Evolutionary conservation across 1,140 invertebrate species (phyloP).

Genomic region (Drosophila pruinosa): DNA sequence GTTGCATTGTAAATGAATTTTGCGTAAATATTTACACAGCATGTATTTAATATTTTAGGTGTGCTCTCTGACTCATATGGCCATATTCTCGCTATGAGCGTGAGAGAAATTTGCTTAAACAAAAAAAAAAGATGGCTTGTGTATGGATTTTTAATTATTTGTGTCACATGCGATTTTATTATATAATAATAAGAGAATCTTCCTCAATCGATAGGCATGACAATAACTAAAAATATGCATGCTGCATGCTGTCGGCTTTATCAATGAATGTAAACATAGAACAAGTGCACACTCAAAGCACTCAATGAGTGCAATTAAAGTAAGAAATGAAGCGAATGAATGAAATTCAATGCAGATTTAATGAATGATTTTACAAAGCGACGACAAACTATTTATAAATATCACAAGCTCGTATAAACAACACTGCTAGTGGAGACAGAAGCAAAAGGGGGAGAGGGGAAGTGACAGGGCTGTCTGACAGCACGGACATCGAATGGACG

Average conservation of each 20-base stretch:
- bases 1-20: slow-evolving; percentile 54
- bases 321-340: slow-evolving; percentile 46
- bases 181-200: neutral
- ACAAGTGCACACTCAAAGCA: slow-evolving; percentile 7
- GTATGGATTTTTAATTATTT: slow-evolving; percentile 31
- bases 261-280: slow-evolving; percentile 24
- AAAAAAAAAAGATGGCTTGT: too few relatives aligned
- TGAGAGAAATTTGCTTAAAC: slow-evolving; percentile 29
- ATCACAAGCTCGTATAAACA: neutral
- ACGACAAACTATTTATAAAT: slow-evolving; percentile 70
- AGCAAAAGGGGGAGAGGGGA: neutral
- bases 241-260: neutral
- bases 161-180: slow-evolving; percentile 25
- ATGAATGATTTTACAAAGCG: slow-evolving; percentile 68
- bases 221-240: neutral
- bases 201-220: neutral
- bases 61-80: slow-evolving; percentile 51
- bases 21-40: slow-evolving; percentile 69
- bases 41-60: slow-evolving; percentile 63
- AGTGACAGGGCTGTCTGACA: neutral
- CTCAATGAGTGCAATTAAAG: slow-evolving; percentile 63
- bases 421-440: neutral
- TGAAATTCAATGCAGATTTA: slow-evolving; percentile 75
- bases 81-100: slow-evolving; percentile 1
- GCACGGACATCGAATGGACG: slow-evolving; percentile 6